Evolutionary conservation across 2,113 vertebrate species (phyloP), one percentile per base, ranked within the genome.

Genomic region (Camarhynchus parvulus): DNA sequence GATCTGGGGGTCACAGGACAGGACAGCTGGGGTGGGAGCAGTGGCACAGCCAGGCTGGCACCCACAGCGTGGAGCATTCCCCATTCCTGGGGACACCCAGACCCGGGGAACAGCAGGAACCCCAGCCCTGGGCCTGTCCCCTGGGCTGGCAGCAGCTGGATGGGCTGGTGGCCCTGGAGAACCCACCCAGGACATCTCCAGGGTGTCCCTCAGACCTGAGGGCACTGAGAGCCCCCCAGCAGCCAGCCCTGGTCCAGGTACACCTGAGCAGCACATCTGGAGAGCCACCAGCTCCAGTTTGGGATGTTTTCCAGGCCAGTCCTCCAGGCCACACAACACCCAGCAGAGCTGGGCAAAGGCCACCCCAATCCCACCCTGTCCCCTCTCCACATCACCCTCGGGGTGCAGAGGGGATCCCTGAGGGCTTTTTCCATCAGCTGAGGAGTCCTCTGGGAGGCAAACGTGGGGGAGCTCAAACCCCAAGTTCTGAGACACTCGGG

Each of bases 331-430:
- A 2, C 3, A 5, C 44, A 35, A 30, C 35, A 35, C 3, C 11
- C 2, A 8, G 35, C 41, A 64, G 56, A 50, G 39, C 49, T 13
- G 37, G 47, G 33, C 46, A 39, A n/a, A 70, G 44, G 14, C 49
- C 2, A 2, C 63, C 56, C 24, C 0, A 2, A 8, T 37, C 2
- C 2, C 31, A 41, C 4, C 47, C 44, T 7, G 25, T 21, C 62
- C 72, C 62, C 62, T 50, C 72, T 18, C 21, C 42, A 2, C 35
- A 30, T 11, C 53, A 21, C 53, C 62, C 17, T 11, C 2, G 0
- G 25, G 35, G 20, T 49, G 42, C 70, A 67, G 3, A 35, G 53
- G 23, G 53, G 23, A 46, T 7, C 77, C 44, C 81, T 10, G 73
- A 2, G 81, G 46, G 13, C 9, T 55, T 39, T 50, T 18, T 7